Evolutionary conservation across 92 coral and sea anemone species (phyloP).

Genomic region (Zoanthus sansibaricus): DNA sequence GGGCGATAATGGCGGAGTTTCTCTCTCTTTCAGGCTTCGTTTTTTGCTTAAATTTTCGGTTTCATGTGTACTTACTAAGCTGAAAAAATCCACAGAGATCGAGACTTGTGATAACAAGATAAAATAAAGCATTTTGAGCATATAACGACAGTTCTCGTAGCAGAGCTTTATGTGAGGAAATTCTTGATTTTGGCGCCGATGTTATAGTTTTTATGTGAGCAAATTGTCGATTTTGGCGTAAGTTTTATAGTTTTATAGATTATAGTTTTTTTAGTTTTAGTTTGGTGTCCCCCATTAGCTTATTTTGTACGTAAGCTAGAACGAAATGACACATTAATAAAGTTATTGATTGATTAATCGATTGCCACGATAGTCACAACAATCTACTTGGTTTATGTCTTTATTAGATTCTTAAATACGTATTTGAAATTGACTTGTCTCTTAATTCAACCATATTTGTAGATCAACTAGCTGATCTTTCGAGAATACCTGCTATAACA

Average conservation of each 20-base stretch:
- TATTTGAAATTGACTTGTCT: conserved; percentile 4
- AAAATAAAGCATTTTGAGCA: conserved; percentile 16
- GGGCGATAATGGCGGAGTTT: conserved; percentile 15
- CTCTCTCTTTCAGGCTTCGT: conserved; percentile 14
- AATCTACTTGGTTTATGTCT: conserved; percentile 15
- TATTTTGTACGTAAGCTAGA: neutral
- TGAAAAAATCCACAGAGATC: conserved; percentile 7
- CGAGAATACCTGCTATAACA: conserved; percentile 17
- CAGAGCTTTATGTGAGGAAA: conserved; percentile 22
- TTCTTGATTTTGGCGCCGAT: neutral
- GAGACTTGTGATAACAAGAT: conserved; percentile 17
- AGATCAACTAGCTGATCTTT: conserved; percentile 3
- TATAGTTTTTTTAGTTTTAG: neutral
- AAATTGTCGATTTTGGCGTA: neutral
- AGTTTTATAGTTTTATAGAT: neutral
- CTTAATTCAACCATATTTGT: neutral
- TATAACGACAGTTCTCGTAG: conserved; percentile 5
- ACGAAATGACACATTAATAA: neutral
- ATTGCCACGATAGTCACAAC: conserved; percentile 18
- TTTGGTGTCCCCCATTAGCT: neutral
- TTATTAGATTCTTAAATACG: neutral
- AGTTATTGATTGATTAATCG: neutral
- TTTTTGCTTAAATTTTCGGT: neutral
- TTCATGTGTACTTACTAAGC: conserved; percentile 7
- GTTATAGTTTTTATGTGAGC: conserved; percentile 12